Percentiles rank a stretch among this genome's conserved stretches.
phyloP scores from a whole-genome alignment of 2,797 vertebrate genomes.

The Remorina albescens region DNA sequence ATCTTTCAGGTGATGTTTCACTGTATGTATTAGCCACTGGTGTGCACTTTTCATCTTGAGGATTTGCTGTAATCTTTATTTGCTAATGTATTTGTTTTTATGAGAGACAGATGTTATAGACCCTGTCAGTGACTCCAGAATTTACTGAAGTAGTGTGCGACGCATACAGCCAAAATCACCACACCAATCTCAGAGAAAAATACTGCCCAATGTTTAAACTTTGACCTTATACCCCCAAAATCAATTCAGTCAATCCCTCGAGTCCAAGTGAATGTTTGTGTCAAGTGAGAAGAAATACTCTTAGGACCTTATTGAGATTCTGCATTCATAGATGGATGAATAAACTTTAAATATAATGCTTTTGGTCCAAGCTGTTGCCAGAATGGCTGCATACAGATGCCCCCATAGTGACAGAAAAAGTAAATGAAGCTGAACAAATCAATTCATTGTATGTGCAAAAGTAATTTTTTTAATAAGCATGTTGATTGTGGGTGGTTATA shows the following conservation, averaged over 20 bases:
- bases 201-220: too few relatives aligned
- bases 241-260: too few relatives aligned
- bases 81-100: not conserved
- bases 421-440: not conserved
- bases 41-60: conserved; percentile 1
- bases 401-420: too few relatives aligned
- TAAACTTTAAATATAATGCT: too few relatives aligned
- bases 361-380: too few relatives aligned
- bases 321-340: too few relatives aligned
- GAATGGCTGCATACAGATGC: too few relatives aligned
- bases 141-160: conserved; percentile 1
- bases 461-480: too few relatives aligned
- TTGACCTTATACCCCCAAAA: too few relatives aligned
- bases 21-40: not conserved
- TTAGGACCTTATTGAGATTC: too few relatives aligned
- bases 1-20: not conserved
- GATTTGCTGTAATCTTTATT: not conserved
- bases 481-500: not conserved
- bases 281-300: too few relatives aligned
- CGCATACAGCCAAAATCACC: conserved; percentile 4
- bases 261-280: too few relatives aligned
- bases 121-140: not conserved
- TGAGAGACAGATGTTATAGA: not conserved
- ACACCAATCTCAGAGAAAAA: not conserved
- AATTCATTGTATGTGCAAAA: not conserved